Evolutionary conservation across 2,888 invertebrate genomes (phyloP), one percentile per base, ranked within the genome.

Genomic region (Euproctis similis): DNA sequence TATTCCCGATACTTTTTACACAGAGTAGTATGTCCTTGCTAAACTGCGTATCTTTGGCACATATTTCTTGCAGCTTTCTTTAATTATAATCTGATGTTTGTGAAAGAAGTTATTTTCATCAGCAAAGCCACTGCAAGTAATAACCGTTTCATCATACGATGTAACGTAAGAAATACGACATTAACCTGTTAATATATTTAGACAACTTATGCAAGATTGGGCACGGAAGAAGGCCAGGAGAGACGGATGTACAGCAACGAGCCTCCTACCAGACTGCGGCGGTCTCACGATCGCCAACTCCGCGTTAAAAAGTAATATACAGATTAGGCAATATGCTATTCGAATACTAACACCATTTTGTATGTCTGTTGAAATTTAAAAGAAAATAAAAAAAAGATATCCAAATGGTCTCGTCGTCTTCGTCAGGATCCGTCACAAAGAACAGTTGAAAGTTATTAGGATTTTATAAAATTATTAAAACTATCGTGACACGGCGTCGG

Each of bases 231-330:
- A 17, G 64, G 64, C 7, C 60, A 65, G 1, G 71, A 72, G n/a
- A 66, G 51, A 34, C 71, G 53, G 24, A 30, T 57, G 1, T 69
- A 61, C 29, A 53, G 48, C 20, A 76, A 80, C 29, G 81, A 82
- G 26, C 63, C 64, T 0, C 81, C 81, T 0, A 78, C 74, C 24
- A 63, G 80, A 11, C 50, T 81, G 24, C 72, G 74, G 4, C 64
- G 69, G 4, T 47, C 60, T 0, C 56, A 65, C 28, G 74, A 73
- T 12, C 65, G 71, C 8, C 49, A 34, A 12, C 35, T 33, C 2
- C 30, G 20, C 10, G 36, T 42, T 13, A 72, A 66, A 37, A 72
- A 73, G 46, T 67, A 55, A 57, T 29, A 19, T 8, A 9, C 9
- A 8, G 41, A 31, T 29, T 31, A 9, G 42, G 20, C 44, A 41